Conservation (phyloP, 2,888 invertebrate genomes). For the Cryptocheilus praepositus region DNA sequence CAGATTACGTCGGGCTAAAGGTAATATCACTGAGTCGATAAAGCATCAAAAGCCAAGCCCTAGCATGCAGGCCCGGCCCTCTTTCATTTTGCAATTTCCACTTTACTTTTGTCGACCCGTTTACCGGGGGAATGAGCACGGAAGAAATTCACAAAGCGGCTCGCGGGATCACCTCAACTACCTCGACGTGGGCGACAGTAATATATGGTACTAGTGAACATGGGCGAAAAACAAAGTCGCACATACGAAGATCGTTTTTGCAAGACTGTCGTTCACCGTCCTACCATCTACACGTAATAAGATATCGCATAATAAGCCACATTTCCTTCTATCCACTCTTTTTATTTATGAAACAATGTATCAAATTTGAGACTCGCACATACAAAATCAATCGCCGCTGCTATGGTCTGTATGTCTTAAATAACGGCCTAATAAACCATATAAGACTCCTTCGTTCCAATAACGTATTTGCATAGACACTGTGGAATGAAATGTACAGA, state of each 20-base stretch:
- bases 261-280: too few species aligned
- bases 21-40: constrained; percentile 52
- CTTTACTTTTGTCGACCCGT: constrained; percentile 46
- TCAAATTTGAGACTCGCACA: too few species aligned
- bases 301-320: too few species aligned
- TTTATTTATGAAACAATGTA: too few species aligned
- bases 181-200: constrained; percentile 38
- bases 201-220: constrained; percentile 43
- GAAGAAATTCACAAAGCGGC: constrained; percentile 49
- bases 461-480: constrained; percentile 17
- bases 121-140: constrained; percentile 46
- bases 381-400: too few species aligned
- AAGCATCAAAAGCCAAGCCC: constrained; percentile 50
- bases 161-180: constrained; percentile 37
- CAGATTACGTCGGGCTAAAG: not conserved
- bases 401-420: too few species aligned
- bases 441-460: not conserved
- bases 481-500: constrained; percentile 21
- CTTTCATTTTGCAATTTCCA: constrained; percentile 56
- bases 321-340: too few species aligned
- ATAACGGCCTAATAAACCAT: too few species aligned
- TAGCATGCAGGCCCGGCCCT: constrained; percentile 28
- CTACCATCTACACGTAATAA: too few species aligned
- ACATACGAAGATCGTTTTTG: too few species aligned
- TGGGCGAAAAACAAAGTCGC: too few species aligned